Percentiles rank a stretch among this genome's conserved stretches.
Evolutionary conservation across 2,113 vertebrate genomes (phyloP).

Genomic region (Actenoides hombroni): DNA sequence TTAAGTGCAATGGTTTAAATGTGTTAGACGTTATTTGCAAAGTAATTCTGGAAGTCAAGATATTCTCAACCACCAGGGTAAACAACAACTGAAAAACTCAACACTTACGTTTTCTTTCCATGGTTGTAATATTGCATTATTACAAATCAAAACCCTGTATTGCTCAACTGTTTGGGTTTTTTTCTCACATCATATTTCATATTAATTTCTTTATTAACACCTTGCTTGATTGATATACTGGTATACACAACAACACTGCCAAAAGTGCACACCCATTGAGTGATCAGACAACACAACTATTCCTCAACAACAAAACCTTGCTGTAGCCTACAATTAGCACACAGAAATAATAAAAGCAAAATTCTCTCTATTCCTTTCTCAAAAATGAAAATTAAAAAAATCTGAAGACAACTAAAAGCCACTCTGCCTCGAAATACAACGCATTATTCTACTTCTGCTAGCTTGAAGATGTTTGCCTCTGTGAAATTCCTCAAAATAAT

Average conservation of each 20-base stretch:
- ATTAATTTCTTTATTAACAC: neutral
- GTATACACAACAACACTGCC: neutral
- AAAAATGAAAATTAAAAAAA: neutral
- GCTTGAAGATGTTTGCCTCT: neutral
- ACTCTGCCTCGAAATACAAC: neutral
- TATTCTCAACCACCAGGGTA: neutral
- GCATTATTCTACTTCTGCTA: neutral
- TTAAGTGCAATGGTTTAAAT: neutral
- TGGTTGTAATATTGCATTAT: neutral
- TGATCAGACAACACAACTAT: neutral
- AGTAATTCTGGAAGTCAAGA: neutral
- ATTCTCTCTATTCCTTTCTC: neutral
- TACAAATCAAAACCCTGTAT: neutral
- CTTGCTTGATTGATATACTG: neutral
- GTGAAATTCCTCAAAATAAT: neutral
- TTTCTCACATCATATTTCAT: neutral
- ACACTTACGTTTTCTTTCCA: neutral
- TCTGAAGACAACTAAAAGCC: neutral
- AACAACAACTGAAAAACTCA: neutral
- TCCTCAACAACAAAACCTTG: neutral
- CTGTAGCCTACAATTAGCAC: neutral
- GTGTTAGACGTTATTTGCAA: neutral
- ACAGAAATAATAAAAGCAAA: neutral
- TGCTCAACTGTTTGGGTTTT: neutral
- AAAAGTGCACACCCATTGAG: neutral